phyloP scores from a whole-genome alignment of 2,888 invertebrate genomes.

The Dastarcus helophoroides region DNA sequence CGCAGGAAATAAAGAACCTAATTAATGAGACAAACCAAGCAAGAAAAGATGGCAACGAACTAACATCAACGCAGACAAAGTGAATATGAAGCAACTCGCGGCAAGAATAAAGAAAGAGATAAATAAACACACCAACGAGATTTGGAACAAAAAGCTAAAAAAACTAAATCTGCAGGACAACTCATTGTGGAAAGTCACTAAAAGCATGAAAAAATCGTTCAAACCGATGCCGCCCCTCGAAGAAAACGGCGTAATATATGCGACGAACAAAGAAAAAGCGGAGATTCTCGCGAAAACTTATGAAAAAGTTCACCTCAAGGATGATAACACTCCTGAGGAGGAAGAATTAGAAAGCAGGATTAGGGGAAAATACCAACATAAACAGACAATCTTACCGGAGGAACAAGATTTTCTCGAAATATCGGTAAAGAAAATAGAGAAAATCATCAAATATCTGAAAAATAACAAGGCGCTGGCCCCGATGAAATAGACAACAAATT shows the following conservation, averaged over 20 bases:
- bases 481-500: slow-evolving; percentile 12
- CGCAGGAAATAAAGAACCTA: slow-evolving; percentile 7
- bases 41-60: slow-evolving; percentile 9
- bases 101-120: slow-evolving; percentile 5
- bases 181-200: slow-evolving; percentile 12
- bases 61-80: slow-evolving; percentile 1
- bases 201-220: slow-evolving; percentile 6
- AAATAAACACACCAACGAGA: slow-evolving; percentile 7
- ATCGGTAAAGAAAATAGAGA: slow-evolving; percentile 2
- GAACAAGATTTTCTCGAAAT: not conserved
- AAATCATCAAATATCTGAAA: slow-evolving; percentile 9
- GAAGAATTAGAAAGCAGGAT: not conserved
- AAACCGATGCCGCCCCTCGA: slow-evolving; percentile 5
- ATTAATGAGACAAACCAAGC: slow-evolving; percentile 10
- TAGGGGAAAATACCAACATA: not conserved
- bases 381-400: not conserved
- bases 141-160: slow-evolving; percentile 5
- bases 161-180: slow-evolving; percentile 10
- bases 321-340: not conserved
- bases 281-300: slow-evolving; percentile 4
- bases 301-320: slow-evolving; percentile 4
- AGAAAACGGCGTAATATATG: not conserved
- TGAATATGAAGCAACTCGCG: no score
- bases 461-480: slow-evolving; percentile 15
- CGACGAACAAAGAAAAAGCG: slow-evolving; percentile 7